Evolutionary conservation across 2,888 invertebrate genomes (phyloP), one percentile per base, ranked within the genome.

Genomic region (Oscheius onirici): DNA sequence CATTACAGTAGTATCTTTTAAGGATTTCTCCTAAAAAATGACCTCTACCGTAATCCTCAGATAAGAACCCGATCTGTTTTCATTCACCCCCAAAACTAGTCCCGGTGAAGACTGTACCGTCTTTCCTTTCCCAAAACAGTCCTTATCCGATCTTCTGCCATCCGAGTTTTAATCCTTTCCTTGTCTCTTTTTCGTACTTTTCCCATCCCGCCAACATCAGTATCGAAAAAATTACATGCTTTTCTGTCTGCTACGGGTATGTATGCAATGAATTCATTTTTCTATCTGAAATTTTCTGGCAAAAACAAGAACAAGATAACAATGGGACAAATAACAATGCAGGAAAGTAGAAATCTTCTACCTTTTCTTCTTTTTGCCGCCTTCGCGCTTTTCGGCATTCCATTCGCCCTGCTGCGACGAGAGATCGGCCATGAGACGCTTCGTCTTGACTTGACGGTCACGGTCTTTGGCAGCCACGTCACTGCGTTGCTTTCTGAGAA

Each of bases 401-500:
- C 82, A 83, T 66, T 83, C 84, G 17, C 83, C 77, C 69, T 86
- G 85, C 71, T 83, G 83, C 46, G 73, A 78, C 75, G 79, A 80
- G 49, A 83, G 72, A 63, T 75, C 79, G 54, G 80, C 77, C 78
- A 84, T 78, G 52, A 84, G 78, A 58, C 78, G 67, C 66, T 84
- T 84, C 34, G 77, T 78, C 3, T 76, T 75, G 8, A 60, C 61
- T 2, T 66, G 57, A 57, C 80, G 69, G 17, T 75, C 78, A 13
- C 68, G 69, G 68, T 80, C 80, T 66, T 71, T 75, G 24, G 71
- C 67, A 65, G 74, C 74, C 26, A 75, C 72, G 24, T 49, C 71
- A 3, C 51, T 17, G 52, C 73, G 92, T 91, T 66, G 95, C 91
- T 89, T 93, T 93, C 79, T 76, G 58, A 20, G 71, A 72, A 46